Evolutionary conservation across 2,888 invertebrate genomes (phyloP), one percentile per base, ranked within the genome.

Genomic region (Phengaris alcon): DNA sequence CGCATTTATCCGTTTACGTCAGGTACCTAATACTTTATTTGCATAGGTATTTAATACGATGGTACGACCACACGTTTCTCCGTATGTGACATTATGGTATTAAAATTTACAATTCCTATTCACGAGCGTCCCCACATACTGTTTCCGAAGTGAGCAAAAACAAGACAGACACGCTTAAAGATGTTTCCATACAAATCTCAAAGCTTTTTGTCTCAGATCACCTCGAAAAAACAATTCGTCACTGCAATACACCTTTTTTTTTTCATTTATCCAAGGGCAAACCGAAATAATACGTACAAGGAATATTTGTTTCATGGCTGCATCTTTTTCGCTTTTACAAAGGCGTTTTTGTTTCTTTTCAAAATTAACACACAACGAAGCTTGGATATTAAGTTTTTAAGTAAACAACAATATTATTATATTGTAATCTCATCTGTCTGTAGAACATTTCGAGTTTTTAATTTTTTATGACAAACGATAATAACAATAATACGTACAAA

Each of bases 151-250:
- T 48, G 48, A 15, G 48, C 64, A 64, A 64, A 64, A 48, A 69
- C 48, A 69, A 69, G 46, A 69, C 46, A 35, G 35, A 35, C 35
- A n/a, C 48, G 48, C n/a, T n/a, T 48, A 48, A 72, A 72, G 54
- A 72, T 10, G 12, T 72, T 70, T 54, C 22, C 72, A 86, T 77
- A 85, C 84, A 82, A 82, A 85, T 82, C 81, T 80, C 83, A 84
- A 82, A 82, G 69, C 51, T 70, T n/a, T 70, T 75, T 70, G 75
- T 22, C 70, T 69, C 75, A 70, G 75, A 75, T 75, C 75, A 75
- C 57, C 70, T 57, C 51, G 70, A 57, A 46, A 68, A 55, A 75
- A 75, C 75, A 75, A 75, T 59, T 69, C 57, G 75, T 70, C 70
- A 46, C 75, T 70, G 75, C 69, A 22, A 70, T 75, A 46, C 69